phyloP scores from a whole-genome alignment of 53 echinoderm and acorn worm genomes.

The Zoroaster sp. region DNA sequence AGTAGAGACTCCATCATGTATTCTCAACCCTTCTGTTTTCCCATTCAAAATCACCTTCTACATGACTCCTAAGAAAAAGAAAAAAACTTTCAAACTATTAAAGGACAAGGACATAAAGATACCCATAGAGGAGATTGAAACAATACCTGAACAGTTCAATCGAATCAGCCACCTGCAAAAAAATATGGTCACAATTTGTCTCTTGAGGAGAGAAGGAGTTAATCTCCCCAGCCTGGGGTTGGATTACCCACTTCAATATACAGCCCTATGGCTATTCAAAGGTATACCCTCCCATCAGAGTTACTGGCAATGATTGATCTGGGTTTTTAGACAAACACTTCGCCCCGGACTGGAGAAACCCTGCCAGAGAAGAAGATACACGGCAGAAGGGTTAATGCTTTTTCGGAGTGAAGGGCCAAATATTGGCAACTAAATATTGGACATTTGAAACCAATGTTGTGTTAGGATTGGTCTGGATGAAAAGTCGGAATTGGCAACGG shows the following conservation, averaged over 20 bases:
- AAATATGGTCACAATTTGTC: conserved; percentile 1
- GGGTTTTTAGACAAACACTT: not conserved
- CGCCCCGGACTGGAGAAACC: not conserved
- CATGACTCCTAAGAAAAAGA: too few relatives aligned
- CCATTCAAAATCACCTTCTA: too few relatives aligned
- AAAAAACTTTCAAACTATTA: not conserved
- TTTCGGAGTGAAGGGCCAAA: not conserved
- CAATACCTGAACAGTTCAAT: not conserved
- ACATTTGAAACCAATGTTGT: not conserved
- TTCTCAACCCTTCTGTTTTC: too few relatives aligned
- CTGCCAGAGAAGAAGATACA: not conserved
- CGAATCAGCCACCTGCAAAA: not conserved
- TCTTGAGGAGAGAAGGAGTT: not conserved
- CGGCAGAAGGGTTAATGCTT: not conserved
- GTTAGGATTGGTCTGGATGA: not conserved
- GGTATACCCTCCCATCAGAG: not conserved
- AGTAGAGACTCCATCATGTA: too few relatives aligned
- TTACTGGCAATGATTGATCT: not conserved
- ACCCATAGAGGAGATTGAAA: not conserved
- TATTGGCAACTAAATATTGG: conserved; percentile 4
- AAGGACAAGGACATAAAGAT: not conserved
- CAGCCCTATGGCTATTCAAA: not conserved
- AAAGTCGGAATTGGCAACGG: not conserved
- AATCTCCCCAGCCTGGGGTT: not conserved
- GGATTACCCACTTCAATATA: not conserved